Evolutionary conservation across 1,140 invertebrate species (phyloP), one percentile per base, ranked within the genome.

Genomic region (Drosophila rufa): DNA sequence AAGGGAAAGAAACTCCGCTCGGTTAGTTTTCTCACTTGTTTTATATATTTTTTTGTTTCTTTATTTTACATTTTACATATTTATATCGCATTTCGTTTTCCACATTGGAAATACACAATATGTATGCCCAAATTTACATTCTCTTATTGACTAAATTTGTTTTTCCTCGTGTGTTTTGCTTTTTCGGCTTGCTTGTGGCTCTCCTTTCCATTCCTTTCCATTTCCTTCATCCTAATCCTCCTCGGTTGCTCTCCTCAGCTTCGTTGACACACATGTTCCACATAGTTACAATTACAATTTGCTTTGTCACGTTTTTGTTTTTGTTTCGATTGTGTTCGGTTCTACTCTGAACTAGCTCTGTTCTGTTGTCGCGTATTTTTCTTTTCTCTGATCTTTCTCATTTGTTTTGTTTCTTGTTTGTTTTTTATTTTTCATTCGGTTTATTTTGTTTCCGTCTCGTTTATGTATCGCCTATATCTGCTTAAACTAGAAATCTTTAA

Each of bases 1-100:
- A 9, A 36, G 17, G n/a, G 7, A 75, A 12, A 59, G 1, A 19
- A 33, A 27, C 7, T 12, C 4, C 0, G 6, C 9, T 30, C 38
- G 5, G 11, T 47, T 78, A 25, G 51, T 47, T 64, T 79, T 79
- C 51, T 71, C 67, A 71, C 50, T 82, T 79, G 75, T 89, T 87
- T 87, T 87, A 80, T 87, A 87, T 87, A 87, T 87, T 87, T 89
- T 87, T 87, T 87, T 87, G 84, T 83, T 89, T 87, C 85, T 87
- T 87, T 87, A 87, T 89, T 87, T 87, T 87, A 87, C 84, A 89
- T 80, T 87, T 87, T 87, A 89, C 83, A 87, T 89, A 89, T 75
- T 84, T 89, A 89, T 78, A 84, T 89, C 84, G 78, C 83, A 79
- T 79, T 79, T 71, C 75, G 62, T 57, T 71, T 79, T 79, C 55